A percentile compares a stretch with the other conserved stretches of the same genome.
phyloP scores from a whole-genome alignment of 2,888 invertebrate species.

The Galerucella nymphaeae region DNA sequence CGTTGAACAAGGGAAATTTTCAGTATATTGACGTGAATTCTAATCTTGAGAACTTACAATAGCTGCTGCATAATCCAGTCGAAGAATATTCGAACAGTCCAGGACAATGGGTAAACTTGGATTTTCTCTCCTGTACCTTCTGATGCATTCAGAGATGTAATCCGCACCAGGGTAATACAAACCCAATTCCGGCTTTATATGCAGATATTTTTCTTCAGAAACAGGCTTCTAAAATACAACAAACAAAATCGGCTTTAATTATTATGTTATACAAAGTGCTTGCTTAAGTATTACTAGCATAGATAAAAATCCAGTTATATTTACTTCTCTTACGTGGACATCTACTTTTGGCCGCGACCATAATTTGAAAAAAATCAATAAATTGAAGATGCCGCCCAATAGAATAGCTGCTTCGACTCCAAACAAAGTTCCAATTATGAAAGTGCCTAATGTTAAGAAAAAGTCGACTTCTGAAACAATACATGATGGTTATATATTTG shows the following conservation, averaged over 20 bases:
- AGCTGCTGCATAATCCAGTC: slow-evolving; percentile 76
- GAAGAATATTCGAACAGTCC: slow-evolving; percentile 73
- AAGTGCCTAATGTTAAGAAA: slow-evolving; percentile 75
- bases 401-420: slow-evolving; percentile 86
- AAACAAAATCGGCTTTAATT: not conserved
- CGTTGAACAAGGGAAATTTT: too few relatives aligned
- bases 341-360: slow-evolving; percentile 73
- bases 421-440: slow-evolving; percentile 73
- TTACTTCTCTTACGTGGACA: slow-evolving; percentile 51
- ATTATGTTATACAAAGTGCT: slow-evolving; percentile 16
- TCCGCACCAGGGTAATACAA: slow-evolving; percentile 79
- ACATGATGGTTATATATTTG: not conserved
- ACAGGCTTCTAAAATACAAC: slow-evolving; percentile 44
- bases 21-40: too few relatives aligned
- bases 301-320: slow-evolving; percentile 15
- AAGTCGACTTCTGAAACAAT: slow-evolving; percentile 59
- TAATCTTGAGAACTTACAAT: slow-evolving; percentile 64
- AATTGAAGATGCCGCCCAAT: slow-evolving; percentile 75
- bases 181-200: slow-evolving; percentile 74
- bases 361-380: slow-evolving; percentile 73
- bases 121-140: slow-evolving; percentile 63
- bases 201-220: slow-evolving; percentile 67
- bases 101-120: slow-evolving; percentile 70
- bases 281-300: not conserved
- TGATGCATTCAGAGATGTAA: slow-evolving; percentile 70